phyloP scores from a whole-genome alignment of 2,113 vertebrate species.

The Parus major region DNA sequence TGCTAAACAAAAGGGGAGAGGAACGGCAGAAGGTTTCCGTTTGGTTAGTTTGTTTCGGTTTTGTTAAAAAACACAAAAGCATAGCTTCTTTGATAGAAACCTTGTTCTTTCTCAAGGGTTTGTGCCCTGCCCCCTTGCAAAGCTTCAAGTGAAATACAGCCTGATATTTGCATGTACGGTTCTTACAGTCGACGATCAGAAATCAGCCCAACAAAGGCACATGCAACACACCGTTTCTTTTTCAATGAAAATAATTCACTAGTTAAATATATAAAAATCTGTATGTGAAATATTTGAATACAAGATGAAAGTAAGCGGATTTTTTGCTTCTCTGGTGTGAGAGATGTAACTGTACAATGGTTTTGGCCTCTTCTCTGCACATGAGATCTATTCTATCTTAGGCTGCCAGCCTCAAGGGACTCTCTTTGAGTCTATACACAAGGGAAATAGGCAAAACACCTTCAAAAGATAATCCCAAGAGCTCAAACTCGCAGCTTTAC shows the following conservation, averaged over 20 bases:
- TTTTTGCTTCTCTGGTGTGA: not conserved
- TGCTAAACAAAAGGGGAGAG: not conserved
- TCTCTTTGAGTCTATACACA: not conserved
- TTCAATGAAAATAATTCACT: not conserved
- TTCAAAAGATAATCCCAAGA: not conserved
- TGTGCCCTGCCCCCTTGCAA: not conserved
- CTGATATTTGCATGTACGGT: not conserved
- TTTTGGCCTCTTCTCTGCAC: not conserved
- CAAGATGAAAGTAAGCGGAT: fast-evolving
- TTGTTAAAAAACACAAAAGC: not conserved
- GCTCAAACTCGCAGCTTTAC: not conserved
- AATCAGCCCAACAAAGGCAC: not conserved
- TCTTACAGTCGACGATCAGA: not conserved
- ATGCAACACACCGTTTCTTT: not conserved
- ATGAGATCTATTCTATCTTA: not conserved
- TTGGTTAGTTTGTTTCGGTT: not conserved
- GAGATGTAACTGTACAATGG: not conserved
- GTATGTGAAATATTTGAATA: not conserved
- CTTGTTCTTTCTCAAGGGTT: not conserved
- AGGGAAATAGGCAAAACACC: not conserved
- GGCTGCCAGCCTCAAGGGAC: not conserved
- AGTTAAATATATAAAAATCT: not conserved
- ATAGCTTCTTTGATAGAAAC: not conserved
- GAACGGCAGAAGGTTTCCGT: not conserved
- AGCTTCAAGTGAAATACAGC: not conserved